These are phyloP conservation scores for Plebejus argus DNA, from an alignment of 2,888 invertebrate genomes.

Conservation along the genomic window DNA sequence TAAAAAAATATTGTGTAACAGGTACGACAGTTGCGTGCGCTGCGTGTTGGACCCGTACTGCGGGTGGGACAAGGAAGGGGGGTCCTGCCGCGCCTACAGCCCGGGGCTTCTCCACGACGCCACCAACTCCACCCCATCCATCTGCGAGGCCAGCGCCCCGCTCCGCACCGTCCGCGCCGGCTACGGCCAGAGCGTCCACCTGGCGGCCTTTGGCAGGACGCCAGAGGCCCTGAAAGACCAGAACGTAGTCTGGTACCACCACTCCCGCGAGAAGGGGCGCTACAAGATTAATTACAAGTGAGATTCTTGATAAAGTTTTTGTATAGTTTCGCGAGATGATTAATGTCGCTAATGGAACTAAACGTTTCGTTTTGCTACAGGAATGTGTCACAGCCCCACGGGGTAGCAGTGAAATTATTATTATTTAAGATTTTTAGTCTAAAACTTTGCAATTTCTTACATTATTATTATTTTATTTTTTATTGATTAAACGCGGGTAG, in stretches of 20 bases:
- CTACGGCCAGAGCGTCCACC: constrained; percentile 82
- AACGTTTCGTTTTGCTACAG: constrained; percentile 3
- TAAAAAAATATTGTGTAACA: constrained; percentile 42
- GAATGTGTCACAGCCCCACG: not conserved
- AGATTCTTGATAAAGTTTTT: constrained; percentile 46
- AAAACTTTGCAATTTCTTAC: too few relatives aligned
- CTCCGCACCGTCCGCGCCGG: constrained; percentile 80
- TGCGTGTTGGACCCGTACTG: constrained; percentile 85
- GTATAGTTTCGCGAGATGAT: not conserved
- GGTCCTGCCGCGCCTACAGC: constrained; percentile 80
- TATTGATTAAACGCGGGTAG: too few relatives aligned
- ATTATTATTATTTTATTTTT: too few relatives aligned
- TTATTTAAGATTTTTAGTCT: too few relatives aligned
- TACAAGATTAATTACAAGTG: constrained; percentile 80
- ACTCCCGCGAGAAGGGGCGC: constrained; percentile 77
- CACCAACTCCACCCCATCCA: constrained; percentile 80
- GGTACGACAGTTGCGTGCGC: constrained; percentile 82
- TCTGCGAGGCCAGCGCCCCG: constrained; percentile 80
- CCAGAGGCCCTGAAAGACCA: constrained; percentile 75
- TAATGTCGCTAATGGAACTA: not conserved
- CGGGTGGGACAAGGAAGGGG: constrained; percentile 85
- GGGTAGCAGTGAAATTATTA: not conserved
- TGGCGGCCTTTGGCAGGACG: constrained; percentile 78
- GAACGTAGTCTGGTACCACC: constrained; percentile 75
- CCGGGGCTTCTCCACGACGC: constrained; percentile 82